phyloP scores from a whole-genome alignment of 2,113 vertebrate genomes.

The Antigone vipio region DNA sequence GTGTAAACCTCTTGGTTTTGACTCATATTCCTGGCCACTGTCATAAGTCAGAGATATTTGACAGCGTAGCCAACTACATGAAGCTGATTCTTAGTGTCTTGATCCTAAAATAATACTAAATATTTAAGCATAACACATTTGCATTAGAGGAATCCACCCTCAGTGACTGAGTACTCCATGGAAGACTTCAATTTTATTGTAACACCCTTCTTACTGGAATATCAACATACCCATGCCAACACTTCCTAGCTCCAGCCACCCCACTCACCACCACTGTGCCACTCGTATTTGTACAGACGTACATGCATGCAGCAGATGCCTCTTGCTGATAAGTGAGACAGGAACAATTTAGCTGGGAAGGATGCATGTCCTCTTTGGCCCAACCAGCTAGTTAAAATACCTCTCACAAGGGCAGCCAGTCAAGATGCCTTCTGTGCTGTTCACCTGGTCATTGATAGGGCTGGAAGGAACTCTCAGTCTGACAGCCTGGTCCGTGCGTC shows the following conservation, averaged over 20 bases:
- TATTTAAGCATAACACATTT: neutral
- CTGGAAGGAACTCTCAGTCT: neutral
- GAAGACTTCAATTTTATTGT: neutral
- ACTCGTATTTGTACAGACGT: accelerated
- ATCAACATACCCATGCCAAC: neutral
- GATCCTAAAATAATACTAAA: neutral
- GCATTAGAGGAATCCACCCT: neutral
- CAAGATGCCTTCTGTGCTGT: neutral
- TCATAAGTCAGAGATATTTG: neutral
- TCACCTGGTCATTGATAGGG: neutral
- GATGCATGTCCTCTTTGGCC: too few relatives aligned
- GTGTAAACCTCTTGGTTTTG: neutral
- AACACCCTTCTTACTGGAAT: neutral
- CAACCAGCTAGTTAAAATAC: neutral
- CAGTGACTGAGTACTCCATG: neutral
- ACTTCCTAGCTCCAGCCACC: neutral
- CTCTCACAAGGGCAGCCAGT: neutral
- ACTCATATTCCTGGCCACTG: neutral
- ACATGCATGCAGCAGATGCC: accelerated
- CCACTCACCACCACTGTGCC: neutral
- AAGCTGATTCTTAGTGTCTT: neutral
- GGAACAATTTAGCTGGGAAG: neutral
- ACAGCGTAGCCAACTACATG: accelerated
- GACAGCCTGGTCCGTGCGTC: accelerated
- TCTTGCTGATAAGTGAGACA: neutral